phyloP scores from a whole-genome alignment of 2,888 invertebrate species.

The Merodon equestris region DNA sequence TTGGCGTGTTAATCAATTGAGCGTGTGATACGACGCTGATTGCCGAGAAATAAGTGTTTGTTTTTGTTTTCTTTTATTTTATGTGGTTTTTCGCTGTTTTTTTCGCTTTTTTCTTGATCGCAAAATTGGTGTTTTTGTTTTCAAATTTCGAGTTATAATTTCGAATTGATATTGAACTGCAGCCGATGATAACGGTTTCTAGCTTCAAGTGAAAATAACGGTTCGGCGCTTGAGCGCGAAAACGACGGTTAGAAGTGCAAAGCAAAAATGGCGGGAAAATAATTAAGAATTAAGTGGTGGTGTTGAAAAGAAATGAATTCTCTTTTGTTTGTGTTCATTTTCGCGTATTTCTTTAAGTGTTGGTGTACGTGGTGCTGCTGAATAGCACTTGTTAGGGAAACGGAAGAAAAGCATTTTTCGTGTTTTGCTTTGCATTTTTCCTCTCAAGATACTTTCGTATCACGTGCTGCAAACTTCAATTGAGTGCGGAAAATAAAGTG shows the following conservation, averaged over 20 bases:
- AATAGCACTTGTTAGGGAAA: conserved; percentile 39
- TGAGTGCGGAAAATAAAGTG: no score
- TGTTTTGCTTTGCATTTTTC: conserved; percentile 1
- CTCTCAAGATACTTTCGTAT: conserved; percentile 11
- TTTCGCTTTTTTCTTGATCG: no score
- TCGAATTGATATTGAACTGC: no score
- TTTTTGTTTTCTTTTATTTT: no score
- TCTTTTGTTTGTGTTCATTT: conserved; percentile 45
- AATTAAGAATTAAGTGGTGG: conserved; percentile 50
- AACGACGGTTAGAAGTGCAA: no score
- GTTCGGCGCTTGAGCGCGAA: no score
- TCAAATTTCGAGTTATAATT: no score
- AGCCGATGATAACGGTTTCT: no score
- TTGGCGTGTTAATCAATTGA: conserved; percentile 14
- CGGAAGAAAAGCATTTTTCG: conserved; percentile 10
- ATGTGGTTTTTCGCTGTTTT: no score
- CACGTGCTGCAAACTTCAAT: conserved; percentile 19
- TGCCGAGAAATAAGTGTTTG: neutral
- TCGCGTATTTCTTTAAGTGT: conserved; percentile 61
- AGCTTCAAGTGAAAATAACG: no score
- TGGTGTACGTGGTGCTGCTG: conserved; percentile 35
- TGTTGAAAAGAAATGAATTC: conserved; percentile 28
- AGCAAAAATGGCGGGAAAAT: conserved; percentile 65
- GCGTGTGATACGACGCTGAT: conserved; percentile 2
- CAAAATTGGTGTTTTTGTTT: no score